These are phyloP conservation scores for Arnoldichthys spilopterus DNA, from an alignment of 2,797 vertebrate species.

Conservation along the genomic window DNA sequence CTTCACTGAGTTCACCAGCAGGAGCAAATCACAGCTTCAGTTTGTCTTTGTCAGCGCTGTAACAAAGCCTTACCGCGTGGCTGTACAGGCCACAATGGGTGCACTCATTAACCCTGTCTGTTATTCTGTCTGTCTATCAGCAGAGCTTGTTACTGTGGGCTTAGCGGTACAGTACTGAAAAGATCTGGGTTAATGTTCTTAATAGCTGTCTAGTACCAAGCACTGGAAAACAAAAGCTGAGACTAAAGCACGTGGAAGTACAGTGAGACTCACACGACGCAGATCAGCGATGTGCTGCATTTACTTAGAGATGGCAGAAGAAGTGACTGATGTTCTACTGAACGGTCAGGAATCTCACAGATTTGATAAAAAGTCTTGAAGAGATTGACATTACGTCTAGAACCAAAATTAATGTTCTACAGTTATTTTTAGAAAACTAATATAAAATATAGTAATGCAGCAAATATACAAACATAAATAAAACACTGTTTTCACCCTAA, in stretches of 20 bases:
- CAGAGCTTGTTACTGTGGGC: not conserved
- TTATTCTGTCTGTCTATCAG: constrained; percentile 5
- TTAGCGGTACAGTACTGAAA: constrained; percentile 1
- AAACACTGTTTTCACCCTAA: not conserved
- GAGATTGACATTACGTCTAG: not conserved
- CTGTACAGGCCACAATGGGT: not conserved
- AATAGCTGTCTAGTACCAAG: not conserved
- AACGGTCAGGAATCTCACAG: constrained; percentile 14
- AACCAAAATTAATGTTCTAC: not conserved
- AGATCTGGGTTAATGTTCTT: constrained; percentile 8
- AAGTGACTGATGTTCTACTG: constrained; percentile 13
- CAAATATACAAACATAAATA: constrained; percentile 2
- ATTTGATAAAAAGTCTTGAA: not conserved
- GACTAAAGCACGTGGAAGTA: not conserved
- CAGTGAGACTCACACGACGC: not conserved
- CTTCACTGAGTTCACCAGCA: not conserved
- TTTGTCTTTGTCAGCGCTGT: not conserved
- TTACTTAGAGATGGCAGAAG: not conserved
- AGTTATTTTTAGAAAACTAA: not conserved
- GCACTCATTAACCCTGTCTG: constrained; percentile 9
- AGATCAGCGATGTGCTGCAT: not conserved
- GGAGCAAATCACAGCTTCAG: not conserved
- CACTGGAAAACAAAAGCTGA: not conserved
- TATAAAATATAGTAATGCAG: not conserved
- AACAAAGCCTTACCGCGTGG: not conserved